These are phyloP conservation scores for Gymnodraco acuticeps DNA, from an alignment of 2,797 vertebrate species.

Conservation along the genomic window DNA sequence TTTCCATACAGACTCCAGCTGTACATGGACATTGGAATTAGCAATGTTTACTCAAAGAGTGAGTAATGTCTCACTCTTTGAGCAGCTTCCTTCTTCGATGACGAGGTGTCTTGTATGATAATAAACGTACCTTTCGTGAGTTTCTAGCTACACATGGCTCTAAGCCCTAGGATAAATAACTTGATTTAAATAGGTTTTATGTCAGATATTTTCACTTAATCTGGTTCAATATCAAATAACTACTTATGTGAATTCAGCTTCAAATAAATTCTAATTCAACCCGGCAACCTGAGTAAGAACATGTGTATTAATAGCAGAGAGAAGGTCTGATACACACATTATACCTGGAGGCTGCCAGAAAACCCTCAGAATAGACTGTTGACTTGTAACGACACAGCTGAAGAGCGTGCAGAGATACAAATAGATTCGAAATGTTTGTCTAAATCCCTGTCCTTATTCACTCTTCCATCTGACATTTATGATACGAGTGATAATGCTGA, in stretches of 20 bases:
- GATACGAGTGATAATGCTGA: not conserved
- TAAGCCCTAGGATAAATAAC: not conserved
- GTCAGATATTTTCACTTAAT: not conserved
- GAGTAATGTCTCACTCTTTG: not conserved
- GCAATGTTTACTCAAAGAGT: constrained; percentile 8
- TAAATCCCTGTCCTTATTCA: too few relatives aligned
- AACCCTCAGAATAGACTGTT: constrained; percentile 4
- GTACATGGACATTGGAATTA: constrained; percentile 11
- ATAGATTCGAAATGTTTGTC: too few relatives aligned
- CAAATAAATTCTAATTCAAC: not conserved
- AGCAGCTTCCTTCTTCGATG: not conserved
- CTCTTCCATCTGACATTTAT: not conserved
- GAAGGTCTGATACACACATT: not conserved
- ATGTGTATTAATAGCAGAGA: constrained; percentile 15
- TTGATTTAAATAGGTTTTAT: constrained; percentile 12
- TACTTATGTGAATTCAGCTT: constrained; percentile 1
- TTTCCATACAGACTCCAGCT: not conserved
- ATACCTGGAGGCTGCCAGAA: constrained; percentile 30
- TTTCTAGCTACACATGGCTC: constrained; percentile 21
- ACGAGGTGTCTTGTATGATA: not conserved
- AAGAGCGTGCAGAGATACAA: not conserved
- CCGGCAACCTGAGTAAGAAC: not conserved
- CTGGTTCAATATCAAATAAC: constrained; percentile 5
- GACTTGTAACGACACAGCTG: not conserved
- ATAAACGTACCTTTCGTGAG: not conserved